Evolutionary conservation across 2,888 invertebrate genomes (phyloP), one percentile per base, ranked within the genome.

Genomic region (Athalia cordata): DNA sequence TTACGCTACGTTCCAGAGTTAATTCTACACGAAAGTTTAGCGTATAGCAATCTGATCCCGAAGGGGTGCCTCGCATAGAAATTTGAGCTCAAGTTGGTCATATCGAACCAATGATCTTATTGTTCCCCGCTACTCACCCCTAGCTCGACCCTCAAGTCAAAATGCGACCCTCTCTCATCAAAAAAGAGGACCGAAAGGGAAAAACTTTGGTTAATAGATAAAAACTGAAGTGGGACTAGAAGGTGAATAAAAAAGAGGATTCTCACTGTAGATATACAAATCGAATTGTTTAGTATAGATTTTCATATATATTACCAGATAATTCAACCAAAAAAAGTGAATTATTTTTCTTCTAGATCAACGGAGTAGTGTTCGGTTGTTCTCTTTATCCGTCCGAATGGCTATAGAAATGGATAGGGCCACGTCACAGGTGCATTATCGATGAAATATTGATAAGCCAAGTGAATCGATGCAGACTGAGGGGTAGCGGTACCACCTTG

Each of bases 401-500:
- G n/a, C 13, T 61, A 62, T 64, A 75, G 49, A 75, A 75, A 75
- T 75, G 61, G 62, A 75, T 75, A 75, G 50, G 61, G 75, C 75
- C 75, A 75, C 75, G 75, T 75, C 75, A 64, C 75, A 59, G 75
- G 75, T 75, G 75, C 66, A 80, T 80, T 79, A 82, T 81, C 80
- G 82, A 82, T 82, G 80, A 77, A 79, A 79, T 81, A 82, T 81
- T 78, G 79, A 77, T 65, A 67, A 72, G 62, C 64, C 61, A 45
- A 61, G 75, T 75, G 80, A 80, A 81, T 82, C 82, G 82, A 81
- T 81, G 80, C 75, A 75, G 75, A 62, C 77, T 80, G 80, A 62
- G 49, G 75, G 75, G 79, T 81, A 80, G 75, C 77, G 79, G 81
- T 81, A 80, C 81, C 81, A 81, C 79, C 81, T 81, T 81, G 81